Evolutionary conservation across 2,113 vertebrate genomes (phyloP).

Genomic region (Albula glossodonta): DNA sequence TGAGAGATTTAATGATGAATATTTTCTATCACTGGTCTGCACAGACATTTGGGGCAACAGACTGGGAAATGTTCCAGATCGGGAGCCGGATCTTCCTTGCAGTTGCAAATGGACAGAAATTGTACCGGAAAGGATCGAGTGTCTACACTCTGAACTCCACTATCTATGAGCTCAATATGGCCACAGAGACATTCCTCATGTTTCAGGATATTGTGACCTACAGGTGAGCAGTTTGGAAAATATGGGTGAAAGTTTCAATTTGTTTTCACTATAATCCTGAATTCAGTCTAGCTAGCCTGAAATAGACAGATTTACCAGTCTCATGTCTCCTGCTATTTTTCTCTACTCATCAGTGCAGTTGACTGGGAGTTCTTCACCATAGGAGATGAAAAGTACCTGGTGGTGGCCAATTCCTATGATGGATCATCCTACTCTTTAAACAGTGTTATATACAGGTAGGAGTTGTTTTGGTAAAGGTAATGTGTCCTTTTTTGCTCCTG

Average conservation of each 20-base stretch:
- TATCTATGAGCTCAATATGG: slow-evolving; percentile 89
- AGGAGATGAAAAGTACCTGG: slow-evolving; percentile 88
- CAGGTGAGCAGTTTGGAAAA: slow-evolving; percentile 70
- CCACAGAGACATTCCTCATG: slow-evolving; percentile 83
- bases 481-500: no score
- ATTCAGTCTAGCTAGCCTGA: background rate
- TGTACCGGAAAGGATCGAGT: slow-evolving; percentile 63
- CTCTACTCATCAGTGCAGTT: slow-evolving; percentile 74
- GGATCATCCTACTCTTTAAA: slow-evolving; percentile 85
- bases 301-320: background rate
- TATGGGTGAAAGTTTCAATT: background rate
- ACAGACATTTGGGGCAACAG: slow-evolving; percentile 88
- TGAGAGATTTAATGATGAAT: background rate
- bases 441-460: slow-evolving; percentile 92
- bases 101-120: slow-evolving; percentile 90
- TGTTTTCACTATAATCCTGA: no score
- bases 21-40: background rate
- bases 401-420: slow-evolving; percentile 92
- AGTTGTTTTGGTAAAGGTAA: no score
- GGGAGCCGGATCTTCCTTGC: slow-evolving; percentile 84
- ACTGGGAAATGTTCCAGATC: slow-evolving; percentile 90
- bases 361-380: slow-evolving; percentile 97
- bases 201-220: slow-evolving; percentile 93
- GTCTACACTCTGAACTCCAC: slow-evolving; percentile 90
- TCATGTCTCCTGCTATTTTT: background rate